Evolutionary conservation across 2,888 invertebrate genomes (phyloP), one percentile per base, ranked within the genome.

Genomic region (Corythucha ciliata): DNA sequence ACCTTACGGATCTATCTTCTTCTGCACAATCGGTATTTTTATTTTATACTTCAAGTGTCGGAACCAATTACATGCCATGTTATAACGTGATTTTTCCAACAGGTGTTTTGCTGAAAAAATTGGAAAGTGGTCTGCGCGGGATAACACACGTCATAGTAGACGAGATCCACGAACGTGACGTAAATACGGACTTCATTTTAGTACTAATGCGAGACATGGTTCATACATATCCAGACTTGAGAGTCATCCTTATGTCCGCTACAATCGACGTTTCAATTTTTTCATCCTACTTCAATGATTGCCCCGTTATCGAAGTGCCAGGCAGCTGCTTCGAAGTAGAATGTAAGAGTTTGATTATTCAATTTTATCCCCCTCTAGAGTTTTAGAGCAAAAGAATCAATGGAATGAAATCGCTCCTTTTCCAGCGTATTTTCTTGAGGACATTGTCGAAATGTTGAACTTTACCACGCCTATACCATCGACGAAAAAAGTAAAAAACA

Each of bases 101-200:
- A 70, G 77, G 97, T 7, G 96, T 96, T 2, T 68, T 98, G 48
- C 69, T 98, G 57, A 76, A 93, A 59, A 93, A 93, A 67, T 72
- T 98, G 46, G 97, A 97, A 69, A 83, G 82, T 4, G 97, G 97
- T 0, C 69, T 98, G 40, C 73, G 96, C 37, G 97, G 97, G 0
- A 84, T 98, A 24, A 93, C 93, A 12, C 97, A 98, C 64, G 90
- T 98, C 0, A 85, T 98, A 48, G 93, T 98, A 2, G 97, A 98
- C 69, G 98, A 98, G 75, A 89, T 92, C 61, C 91, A 91, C 65
- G 91, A 92, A 64, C 75, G 96, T 24, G 89, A 90, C 62, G 87
- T 88, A 0, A 94, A 96, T 67, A 92, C 92, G 3, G 98, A 98
- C 67, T 97, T 98, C 64, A 78, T 96, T 2, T 74, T 98, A 71